A percentile compares a stretch with the other conserved stretches of the same genome.
phyloP scores from a whole-genome alignment of 92 coral and sea anemone genomes.

The Muricea muricata region DNA sequence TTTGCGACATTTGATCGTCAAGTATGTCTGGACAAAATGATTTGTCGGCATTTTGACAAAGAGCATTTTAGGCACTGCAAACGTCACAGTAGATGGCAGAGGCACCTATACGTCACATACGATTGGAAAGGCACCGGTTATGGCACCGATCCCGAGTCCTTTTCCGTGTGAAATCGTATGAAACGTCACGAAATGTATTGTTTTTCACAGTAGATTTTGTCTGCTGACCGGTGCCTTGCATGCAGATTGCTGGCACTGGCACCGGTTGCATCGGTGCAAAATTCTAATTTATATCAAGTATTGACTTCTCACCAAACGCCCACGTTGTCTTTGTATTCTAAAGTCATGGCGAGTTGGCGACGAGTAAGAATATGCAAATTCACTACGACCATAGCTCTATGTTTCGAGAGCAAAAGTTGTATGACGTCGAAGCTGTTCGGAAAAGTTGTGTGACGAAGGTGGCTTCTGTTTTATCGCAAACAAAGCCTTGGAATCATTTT shows the following conservation, averaged over 20 bases:
- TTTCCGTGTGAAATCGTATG: neutral
- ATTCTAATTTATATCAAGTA: neutral
- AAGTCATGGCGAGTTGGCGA: slow-evolving; percentile 6
- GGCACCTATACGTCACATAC: neutral
- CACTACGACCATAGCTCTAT: neutral
- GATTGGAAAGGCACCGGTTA: neutral
- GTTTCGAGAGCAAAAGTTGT: neutral
- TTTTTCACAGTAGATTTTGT: neutral
- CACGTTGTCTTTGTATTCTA: neutral
- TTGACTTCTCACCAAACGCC: neutral
- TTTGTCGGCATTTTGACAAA: too few species aligned
- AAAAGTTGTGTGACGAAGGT: neutral
- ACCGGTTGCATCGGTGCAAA: neutral
- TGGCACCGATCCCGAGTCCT: neutral
- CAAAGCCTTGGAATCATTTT: neutral
- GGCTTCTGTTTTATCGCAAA: neutral
- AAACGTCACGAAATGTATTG: neutral
- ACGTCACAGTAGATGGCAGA: neutral
- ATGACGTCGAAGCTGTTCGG: neutral
- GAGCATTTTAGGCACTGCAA: too few species aligned
- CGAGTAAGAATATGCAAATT: neutral
- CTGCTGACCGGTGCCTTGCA: neutral
- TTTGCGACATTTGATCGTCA: too few species aligned
- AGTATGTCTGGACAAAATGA: too few species aligned
- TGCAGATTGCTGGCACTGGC: neutral